Base-by-base conservation (phyloP, 2,797 vertebrate genomes). In the Chelmon rostratus region DNA sequence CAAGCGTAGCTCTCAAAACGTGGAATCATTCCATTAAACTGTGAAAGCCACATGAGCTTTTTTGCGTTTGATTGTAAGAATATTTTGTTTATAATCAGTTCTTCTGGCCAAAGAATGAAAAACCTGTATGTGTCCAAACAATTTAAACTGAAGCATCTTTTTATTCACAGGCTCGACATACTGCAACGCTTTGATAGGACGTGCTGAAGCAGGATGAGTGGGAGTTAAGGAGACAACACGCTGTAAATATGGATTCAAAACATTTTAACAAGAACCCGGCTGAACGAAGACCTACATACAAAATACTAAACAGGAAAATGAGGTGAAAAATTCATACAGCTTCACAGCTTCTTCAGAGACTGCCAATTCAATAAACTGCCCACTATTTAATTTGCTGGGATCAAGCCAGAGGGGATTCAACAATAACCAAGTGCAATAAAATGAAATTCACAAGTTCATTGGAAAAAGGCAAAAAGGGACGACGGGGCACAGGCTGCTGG, bases 341-440 rank as follows among this genome's bases (percentile, higher is more conserved):
- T 81, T 77, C 77, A 86, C 78, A 75, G 85, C 82, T 85, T 63
- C 81, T 86, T 88, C 83, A 62, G 85, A 92, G 85, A 91, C 87
- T 85, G 86, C 81, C 91, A 87, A 85, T 91, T 91, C 89, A 94
- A 93, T 94, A 93, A 92, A 91, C 86, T 89, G 85, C 83, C 85
- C 86, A 84, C 91, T 87, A 86, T 93, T 94, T 90, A 89, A 93
- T 90, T 92, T 91, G 82, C 89, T 88, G 86, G 89, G 82, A 91
- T 88, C 79, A 79, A 87, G 92, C 92, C 92, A 86, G 91, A 71
- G 88, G 91, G 92, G 91, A 92, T 86, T 88, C 79, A 86, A 92
- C 83, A 95, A 93, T 91, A 94, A 92, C 85, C 84, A 79, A 87
- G 82, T 86, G 92, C 82, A 91, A 92, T 92, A 93, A 92, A 81